Conservation (phyloP, 2,888 invertebrate genomes). For the Vannuccia rotundouncinata region DNA sequence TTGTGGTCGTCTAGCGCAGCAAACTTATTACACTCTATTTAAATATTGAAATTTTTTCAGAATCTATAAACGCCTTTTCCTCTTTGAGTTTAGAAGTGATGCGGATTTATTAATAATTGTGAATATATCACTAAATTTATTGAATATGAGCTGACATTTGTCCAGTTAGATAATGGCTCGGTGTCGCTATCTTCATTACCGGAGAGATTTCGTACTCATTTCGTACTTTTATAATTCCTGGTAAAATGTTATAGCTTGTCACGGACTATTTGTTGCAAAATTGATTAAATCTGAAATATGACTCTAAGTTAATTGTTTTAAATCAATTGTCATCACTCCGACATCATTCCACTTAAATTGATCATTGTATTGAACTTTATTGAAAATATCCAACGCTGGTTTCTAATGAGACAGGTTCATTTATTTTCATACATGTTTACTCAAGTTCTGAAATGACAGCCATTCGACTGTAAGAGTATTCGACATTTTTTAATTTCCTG, state of each 20-base stretch:
- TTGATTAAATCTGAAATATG: constrained; percentile 10
- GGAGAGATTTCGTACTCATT: neutral
- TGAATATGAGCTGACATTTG: neutral
- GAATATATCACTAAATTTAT: neutral
- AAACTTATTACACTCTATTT: neutral
- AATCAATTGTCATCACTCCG: neutral
- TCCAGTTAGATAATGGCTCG: neutral
- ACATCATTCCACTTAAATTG: neutral
- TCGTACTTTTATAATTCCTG: neutral
- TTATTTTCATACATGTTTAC: neutral
- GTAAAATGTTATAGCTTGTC: neutral
- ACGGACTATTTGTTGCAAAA: neutral
- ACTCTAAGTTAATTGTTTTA: neutral
- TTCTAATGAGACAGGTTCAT: neutral
- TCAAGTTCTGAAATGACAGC: constrained; percentile 4
- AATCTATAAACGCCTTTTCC: neutral
- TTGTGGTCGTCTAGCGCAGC: neutral
- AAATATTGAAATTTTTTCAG: neutral
- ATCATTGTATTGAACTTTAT: constrained; percentile 8
- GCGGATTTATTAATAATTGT: neutral
- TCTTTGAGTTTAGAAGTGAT: constrained; percentile 10
- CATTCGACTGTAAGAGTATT: neutral
- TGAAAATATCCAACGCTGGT: neutral
- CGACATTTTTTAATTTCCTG: neutral
- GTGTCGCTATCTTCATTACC: neutral